These are phyloP conservation scores for Diabrotica undecimpunctata DNA, from an alignment of 1,140 invertebrate species.

Conservation along the genomic window DNA sequence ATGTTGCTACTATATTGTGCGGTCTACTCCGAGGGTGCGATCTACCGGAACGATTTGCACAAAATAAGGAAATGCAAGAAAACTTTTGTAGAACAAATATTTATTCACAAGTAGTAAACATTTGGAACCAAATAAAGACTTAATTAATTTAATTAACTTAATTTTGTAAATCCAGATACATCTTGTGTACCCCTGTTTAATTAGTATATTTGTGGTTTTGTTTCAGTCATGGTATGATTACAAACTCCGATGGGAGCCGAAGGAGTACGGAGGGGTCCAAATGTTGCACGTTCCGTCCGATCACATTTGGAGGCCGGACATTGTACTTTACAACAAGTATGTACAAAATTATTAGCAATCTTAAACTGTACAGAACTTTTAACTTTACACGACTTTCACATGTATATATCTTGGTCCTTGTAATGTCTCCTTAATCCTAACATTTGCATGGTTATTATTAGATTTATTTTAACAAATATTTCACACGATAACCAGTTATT, in stretches of 20 bases:
- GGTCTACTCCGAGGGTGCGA: too few species aligned
- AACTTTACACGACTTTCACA: neutral
- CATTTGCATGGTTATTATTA: neutral
- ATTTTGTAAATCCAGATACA: too few species aligned
- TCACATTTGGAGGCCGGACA: slow-evolving; percentile 94
- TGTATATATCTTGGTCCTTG: neutral
- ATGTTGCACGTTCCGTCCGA: slow-evolving; percentile 94
- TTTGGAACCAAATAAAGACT: too few species aligned
- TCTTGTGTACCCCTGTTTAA: too few species aligned
- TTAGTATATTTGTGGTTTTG: neutral
- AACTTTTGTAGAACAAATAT: too few species aligned
- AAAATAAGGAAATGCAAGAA: too few species aligned
- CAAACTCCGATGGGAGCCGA: slow-evolving; percentile 92
- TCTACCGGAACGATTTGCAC: too few species aligned
- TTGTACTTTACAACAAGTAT: slow-evolving; percentile 95
- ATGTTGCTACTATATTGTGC: too few species aligned
- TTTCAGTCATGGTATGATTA: slow-evolving; percentile 94
- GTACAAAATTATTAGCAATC: slow-evolving; percentile 42
- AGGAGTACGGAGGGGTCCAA: slow-evolving; percentile 90
- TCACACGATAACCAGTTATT: neutral
- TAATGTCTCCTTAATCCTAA: neutral
- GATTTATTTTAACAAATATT: neutral
- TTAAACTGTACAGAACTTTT: neutral
- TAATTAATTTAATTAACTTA: too few species aligned
- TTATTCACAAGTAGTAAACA: too few species aligned